These are phyloP conservation scores for Chrysaora quinquecirrha DNA, from an alignment of 30 jellyfish, hydroid and myxozoan species.

Conservation along the genomic window DNA sequence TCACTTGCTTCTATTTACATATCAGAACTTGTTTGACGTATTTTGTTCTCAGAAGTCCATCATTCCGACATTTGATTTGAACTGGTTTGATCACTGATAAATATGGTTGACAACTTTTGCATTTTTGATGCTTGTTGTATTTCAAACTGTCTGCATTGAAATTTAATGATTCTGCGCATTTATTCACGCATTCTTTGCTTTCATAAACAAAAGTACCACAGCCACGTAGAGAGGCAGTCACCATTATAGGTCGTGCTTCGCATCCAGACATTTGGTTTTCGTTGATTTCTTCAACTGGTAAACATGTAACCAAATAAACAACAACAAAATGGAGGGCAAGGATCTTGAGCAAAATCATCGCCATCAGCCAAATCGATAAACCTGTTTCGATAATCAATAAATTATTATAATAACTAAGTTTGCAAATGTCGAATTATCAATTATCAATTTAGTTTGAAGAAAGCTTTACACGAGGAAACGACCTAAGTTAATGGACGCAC, in stretches of 20 bases:
- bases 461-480: too few relatives aligned
- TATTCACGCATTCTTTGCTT: conserved; percentile 14
- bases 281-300: background rate
- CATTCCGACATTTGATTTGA: conserved; percentile 10
- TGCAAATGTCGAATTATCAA: too few relatives aligned
- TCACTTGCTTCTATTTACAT: conserved; percentile 27
- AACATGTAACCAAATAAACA: background rate
- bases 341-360: too few relatives aligned
- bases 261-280: background rate
- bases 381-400: too few relatives aligned
- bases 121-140: background rate
- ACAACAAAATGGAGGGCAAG: too few relatives aligned
- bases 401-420: too few relatives aligned
- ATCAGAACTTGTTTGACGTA: conserved; percentile 39
- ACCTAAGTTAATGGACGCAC: too few relatives aligned
- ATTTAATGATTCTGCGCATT: background rate
- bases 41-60: conserved; percentile 39
- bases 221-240: conserved; percentile 11
- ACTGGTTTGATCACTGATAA: conserved; percentile 52
- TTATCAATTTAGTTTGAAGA: too few relatives aligned
- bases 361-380: too few relatives aligned
- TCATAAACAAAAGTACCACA: conserved; percentile 44
- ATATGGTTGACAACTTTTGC: conserved; percentile 31
- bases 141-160: background rate
- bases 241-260: conserved; percentile 28